Evolutionary conservation across 2,113 vertebrate genomes (phyloP).

Genomic region (Conger conger): DNA sequence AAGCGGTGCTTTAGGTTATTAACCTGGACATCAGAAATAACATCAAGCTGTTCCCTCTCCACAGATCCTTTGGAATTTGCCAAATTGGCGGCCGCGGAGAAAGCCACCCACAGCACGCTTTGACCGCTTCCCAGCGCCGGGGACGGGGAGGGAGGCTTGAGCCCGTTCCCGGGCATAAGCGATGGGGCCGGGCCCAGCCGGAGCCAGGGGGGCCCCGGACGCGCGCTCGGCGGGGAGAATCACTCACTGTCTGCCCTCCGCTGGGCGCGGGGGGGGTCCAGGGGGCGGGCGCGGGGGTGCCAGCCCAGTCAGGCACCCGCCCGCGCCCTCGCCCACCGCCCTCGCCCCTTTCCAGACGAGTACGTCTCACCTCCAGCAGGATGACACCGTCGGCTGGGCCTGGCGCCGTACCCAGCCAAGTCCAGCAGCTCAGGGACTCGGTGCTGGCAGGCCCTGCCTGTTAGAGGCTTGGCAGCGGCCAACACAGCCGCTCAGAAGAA

Average conservation of each 20-base stretch:
- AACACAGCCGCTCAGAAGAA: conserved; percentile 19
- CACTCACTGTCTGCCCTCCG: conserved; percentile 25
- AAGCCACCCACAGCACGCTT: conserved; percentile 49
- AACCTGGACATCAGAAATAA: conserved; percentile 36
- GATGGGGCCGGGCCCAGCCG: conserved; percentile 36
- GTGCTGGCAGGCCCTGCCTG: conserved; percentile 36
- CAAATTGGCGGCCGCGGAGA: conserved; percentile 38
- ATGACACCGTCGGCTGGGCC: conserved; percentile 33
- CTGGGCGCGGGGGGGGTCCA: not conserved
- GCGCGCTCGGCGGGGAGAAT: not conserved
- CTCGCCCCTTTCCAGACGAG: conserved; percentile 37
- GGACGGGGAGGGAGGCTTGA: conserved; percentile 44
- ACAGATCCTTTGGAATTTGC: conserved; percentile 24
- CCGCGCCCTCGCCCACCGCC: conserved; percentile 23
- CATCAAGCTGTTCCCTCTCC: conserved; percentile 30
- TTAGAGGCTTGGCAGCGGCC: conserved; percentile 40
- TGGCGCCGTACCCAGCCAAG: conserved; percentile 35
- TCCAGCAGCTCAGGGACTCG: conserved; percentile 38
- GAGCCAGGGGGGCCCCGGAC: not conserved
- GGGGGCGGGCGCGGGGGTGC: not conserved
- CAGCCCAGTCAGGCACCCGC: conserved; percentile 37
- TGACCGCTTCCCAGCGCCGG: conserved; percentile 44
- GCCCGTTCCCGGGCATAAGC: conserved; percentile 50
- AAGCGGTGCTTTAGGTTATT: conserved; percentile 35
- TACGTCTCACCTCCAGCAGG: conserved; percentile 43